Evolutionary conservation across 1,140 invertebrate species (phyloP).

Genomic region (Phortica variegata): DNA sequence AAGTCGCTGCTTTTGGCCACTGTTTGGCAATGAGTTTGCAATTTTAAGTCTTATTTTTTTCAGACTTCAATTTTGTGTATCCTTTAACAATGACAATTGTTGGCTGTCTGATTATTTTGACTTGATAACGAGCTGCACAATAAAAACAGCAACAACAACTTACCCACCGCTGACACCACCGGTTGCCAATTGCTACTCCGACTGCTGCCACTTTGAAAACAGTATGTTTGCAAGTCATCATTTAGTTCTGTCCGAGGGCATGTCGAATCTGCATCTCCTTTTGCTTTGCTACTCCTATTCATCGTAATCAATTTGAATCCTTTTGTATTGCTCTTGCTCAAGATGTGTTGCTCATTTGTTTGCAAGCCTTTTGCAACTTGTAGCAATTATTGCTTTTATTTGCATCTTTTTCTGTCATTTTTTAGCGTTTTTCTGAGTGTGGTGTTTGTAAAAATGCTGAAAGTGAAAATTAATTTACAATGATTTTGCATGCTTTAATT

Average conservation of each 20-base stretch:
- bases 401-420: constrained; percentile 11
- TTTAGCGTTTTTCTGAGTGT: no score
- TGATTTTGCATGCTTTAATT: no score
- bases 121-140: constrained; percentile 56
- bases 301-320: constrained; percentile 50
- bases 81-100: constrained; percentile 53
- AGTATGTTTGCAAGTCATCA: constrained; percentile 43
- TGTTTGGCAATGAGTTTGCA: constrained; percentile 33
- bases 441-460: constrained; percentile 15
- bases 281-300: no score
- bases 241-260: no score
- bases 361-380: constrained; percentile 52
- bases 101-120: constrained; percentile 54
- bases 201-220: no score
- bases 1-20: constrained; percentile 11
- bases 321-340: constrained; percentile 14
- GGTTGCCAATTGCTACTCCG: no score
- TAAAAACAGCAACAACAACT: constrained; percentile 47
- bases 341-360: constrained; percentile 40
- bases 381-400: constrained; percentile 41
- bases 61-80: constrained; percentile 50
- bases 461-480: constrained; percentile 32
- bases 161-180: no score
- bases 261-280: no score
- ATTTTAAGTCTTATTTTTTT: no score